Base-by-base conservation (phyloP, 2,113 vertebrate genomes). In the Cairina moschata region DNA sequence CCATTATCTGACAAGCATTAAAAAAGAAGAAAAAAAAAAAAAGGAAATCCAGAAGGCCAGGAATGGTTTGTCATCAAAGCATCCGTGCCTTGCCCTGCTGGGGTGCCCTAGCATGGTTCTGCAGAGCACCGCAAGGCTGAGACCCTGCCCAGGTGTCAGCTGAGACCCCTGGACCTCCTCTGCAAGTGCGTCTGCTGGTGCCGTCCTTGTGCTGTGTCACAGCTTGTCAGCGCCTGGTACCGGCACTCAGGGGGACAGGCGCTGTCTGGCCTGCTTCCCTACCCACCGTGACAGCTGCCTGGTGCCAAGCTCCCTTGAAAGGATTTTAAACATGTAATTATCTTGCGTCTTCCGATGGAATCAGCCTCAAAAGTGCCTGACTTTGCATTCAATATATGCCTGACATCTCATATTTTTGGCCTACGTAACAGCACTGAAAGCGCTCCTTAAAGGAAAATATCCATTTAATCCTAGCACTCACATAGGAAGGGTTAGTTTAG, bases 161-260 rank as follows among this genome's bases (percentile, higher is more conserved):
- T 0, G 1, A 56, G 86, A 56, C 18, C 34, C 82, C 60, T 1
- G 0, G 32, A n/a, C 40, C 20, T 72, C 67, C 10, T 58, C 2
- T 4, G 2, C 38, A 31, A 28, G 1, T 8, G 22, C 0, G 0
- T 3, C 3, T 6, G 40, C 8, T 29, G 22, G 36, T 65, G 44
- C 32, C 23, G 6, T 18, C 65, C 22, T 17, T 1, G 1, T 9
- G 62, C 83, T 32, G 55, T 63, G 22, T 21, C 60, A 12, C n/a
- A 17, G 15, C 38, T 50, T 46, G 50, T 52, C 81, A 63, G 76
- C 6, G 2, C 73, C 31, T 7, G 3, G 56, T 36, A 52, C 36
- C 29, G 31, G 54, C 72, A 40, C 77, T 42, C 9, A 20, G 65
- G 48, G 65, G 40, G 66, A 25, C 5, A 4, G 26, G 23, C n/a